phyloP scores from a whole-genome alignment of 2,113 vertebrate genomes.

The Parotia lawesii region DNA sequence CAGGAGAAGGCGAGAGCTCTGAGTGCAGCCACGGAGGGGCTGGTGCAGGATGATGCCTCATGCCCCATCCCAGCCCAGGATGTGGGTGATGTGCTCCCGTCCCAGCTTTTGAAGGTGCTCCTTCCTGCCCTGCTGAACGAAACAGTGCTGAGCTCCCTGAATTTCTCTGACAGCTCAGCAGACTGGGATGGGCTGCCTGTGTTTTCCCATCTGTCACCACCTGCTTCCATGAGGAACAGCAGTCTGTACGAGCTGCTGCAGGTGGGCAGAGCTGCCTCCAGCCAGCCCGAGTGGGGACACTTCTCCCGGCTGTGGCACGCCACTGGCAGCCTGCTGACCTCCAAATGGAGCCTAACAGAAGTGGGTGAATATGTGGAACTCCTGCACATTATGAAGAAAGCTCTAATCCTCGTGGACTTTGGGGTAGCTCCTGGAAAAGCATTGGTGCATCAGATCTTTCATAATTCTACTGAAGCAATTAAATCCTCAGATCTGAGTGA shows the following conservation, averaged over 20 bases:
- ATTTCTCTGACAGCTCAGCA: neutral
- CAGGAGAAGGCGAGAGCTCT: neutral
- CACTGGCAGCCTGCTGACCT: neutral
- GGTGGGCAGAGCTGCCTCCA: neutral
- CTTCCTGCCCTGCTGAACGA: neutral
- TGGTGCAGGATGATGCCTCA: neutral
- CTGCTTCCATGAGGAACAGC: neutral
- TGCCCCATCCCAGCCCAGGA: neutral
- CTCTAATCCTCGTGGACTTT: slow-evolving; percentile 31
- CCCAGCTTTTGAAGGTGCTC: neutral
- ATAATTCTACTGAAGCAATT: neutral
- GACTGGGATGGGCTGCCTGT: neutral
- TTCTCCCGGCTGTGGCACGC: neutral
- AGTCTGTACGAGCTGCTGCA: neutral
- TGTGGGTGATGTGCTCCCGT: neutral
- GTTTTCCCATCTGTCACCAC: neutral
- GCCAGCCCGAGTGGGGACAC: neutral
- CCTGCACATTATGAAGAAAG: slow-evolving; percentile 25
- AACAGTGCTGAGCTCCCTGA: neutral
- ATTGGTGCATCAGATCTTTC: neutral
- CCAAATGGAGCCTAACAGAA: slow-evolving; percentile 49
- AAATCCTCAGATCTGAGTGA: neutral
- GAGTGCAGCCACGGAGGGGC: neutral
- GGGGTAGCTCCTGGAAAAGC: neutral
- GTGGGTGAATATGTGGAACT: slow-evolving; percentile 28